Evolutionary conservation across 2,113 vertebrate species (phyloP), one percentile per base, ranked within the genome.

Genomic region (Brachirus orientalis): DNA sequence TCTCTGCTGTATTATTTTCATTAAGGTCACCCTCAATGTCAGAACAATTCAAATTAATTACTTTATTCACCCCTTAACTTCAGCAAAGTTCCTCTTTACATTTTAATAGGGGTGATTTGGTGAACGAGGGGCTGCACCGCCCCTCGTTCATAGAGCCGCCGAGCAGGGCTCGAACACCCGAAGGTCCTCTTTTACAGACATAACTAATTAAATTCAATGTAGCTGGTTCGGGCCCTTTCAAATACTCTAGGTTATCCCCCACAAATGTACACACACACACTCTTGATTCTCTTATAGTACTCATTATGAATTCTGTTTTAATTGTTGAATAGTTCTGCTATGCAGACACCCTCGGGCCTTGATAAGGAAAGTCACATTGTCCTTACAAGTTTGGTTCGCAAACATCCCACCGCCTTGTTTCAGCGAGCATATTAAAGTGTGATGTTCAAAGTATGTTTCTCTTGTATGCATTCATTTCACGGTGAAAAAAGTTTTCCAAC

Each of bases 151-250:
- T n/a, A 16, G 33, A 55, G 56, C 35, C 54, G 48, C 55, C 4
- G 68, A 71, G 62, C 14, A 43, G 64, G 51, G 19, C 72, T 53
- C 5, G 0, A 54, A 44, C 69, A 82, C 85, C 88, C 85, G 5
- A 60, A 90, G 85, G 87, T 88, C 71, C 72, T 75, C 62, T 80
- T 65, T 47, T 3, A 85, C 5, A 83, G 79, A 86, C 71, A 33
- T 77, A 87, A 88, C 86, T 92, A 85, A 92, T 92, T 91, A 92
- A 90, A 85, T 77, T 77, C 53, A 55, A 47, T 47, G 58, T 72
- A 52, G 59, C 57, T 84, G 51, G 77, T 84, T 80, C 52, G 63
- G 70, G 61, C 69, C 70, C 66, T 70, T 84, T 83, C 18, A 79
- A 65, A 82, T 70, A 78, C 38, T 63, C 79, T 55, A 82, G 78